Percentiles rank a stretch among this genome's conserved stretches.
Conservation (phyloP, 2,888 invertebrate species). For the Seira ritae region DNA sequence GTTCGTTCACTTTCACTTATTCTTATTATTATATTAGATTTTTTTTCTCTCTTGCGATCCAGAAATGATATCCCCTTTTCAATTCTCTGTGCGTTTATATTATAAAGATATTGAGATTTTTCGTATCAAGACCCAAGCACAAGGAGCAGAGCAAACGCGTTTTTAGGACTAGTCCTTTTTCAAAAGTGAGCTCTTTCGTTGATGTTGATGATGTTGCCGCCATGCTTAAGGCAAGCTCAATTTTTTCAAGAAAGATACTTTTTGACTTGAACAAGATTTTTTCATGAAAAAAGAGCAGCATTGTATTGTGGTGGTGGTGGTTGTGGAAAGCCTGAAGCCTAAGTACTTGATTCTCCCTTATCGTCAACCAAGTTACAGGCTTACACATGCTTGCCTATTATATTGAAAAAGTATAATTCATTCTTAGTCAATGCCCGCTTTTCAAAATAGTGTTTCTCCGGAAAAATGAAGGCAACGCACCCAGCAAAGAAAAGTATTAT, state of each 20-base stretch:
- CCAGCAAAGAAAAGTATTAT: neutral
- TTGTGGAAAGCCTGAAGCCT: slow-evolving; percentile 32
- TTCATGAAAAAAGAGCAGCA: slow-evolving; percentile 30
- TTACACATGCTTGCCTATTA: slow-evolving; percentile 9
- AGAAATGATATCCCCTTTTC: slow-evolving; percentile 55
- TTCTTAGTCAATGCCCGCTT: neutral
- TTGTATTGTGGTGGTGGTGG: slow-evolving; percentile 35
- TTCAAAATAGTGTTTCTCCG: neutral
- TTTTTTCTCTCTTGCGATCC: slow-evolving; percentile 48
- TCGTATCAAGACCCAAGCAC: neutral
- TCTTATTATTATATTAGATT: slow-evolving; percentile 42
- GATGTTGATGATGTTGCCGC: neutral
- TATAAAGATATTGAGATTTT: slow-evolving; percentile 18
- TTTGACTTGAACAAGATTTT: slow-evolving; percentile 48
- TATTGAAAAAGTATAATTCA: neutral
- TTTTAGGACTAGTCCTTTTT: neutral
- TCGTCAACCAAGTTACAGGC: slow-evolving; percentile 26
- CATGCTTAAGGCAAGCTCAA: slow-evolving; percentile 4
- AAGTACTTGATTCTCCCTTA: slow-evolving; percentile 34
- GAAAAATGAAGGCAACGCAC: neutral
- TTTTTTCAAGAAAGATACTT: slow-evolving; percentile 30
- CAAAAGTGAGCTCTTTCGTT: neutral
- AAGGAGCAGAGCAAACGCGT: neutral
- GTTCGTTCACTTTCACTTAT: slow-evolving; percentile 4
- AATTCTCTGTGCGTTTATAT: slow-evolving; percentile 36